Evolutionary conservation across 2,113 vertebrate species (phyloP).

Genomic region (Ailuropoda melanoleuca): DNA sequence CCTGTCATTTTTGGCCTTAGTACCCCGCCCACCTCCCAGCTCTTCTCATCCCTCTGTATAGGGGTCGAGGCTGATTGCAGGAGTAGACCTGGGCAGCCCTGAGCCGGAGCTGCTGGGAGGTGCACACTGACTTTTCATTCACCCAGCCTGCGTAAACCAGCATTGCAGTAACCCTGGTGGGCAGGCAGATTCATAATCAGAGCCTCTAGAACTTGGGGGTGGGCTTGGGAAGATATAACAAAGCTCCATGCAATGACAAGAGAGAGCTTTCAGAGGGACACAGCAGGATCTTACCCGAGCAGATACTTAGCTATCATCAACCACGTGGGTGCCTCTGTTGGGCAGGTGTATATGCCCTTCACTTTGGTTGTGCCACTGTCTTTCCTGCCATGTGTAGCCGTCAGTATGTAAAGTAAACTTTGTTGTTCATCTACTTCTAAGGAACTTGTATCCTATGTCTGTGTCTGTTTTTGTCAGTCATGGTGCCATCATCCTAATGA

Average conservation of each 20-base stretch:
- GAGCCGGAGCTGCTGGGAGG: background rate
- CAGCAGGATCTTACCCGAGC: background rate
- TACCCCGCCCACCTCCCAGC: background rate
- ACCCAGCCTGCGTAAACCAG: background rate
- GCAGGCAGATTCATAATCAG: background rate
- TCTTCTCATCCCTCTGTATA: background rate
- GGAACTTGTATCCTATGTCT: background rate
- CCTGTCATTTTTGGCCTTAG: background rate
- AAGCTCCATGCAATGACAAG: background rate
- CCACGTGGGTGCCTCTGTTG: no score
- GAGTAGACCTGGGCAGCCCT: background rate
- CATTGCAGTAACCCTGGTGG: background rate
- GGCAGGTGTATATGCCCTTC: accelerated
- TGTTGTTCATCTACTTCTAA: background rate
- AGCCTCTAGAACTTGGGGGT: background rate
- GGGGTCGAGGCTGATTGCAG: background rate
- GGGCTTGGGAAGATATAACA: background rate
- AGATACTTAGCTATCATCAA: background rate
- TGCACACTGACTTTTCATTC: background rate
- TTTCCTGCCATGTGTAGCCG: background rate
- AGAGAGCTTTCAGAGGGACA: background rate
- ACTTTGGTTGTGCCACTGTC: background rate
- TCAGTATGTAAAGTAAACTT: background rate
- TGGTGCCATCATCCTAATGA: background rate
- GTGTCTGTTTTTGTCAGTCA: background rate